These are phyloP conservation scores for Netelia fuscicornis DNA, from an alignment of 2,888 invertebrate genomes.

Conservation along the genomic window DNA sequence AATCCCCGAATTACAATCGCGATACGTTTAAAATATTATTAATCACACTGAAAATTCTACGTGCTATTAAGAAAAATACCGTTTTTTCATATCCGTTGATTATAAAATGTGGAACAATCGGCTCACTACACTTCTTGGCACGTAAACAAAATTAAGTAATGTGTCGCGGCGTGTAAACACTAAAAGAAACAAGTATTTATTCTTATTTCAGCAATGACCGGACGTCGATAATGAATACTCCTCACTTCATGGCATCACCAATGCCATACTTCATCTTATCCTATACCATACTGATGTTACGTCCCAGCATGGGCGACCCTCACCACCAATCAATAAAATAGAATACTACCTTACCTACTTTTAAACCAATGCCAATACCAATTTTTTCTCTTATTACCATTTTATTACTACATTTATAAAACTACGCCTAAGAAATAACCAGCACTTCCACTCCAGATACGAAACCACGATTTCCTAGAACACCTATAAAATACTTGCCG, in stretches of 20 bases:
- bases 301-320: no score
- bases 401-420: no score
- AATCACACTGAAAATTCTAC: neutral
- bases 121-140: neutral
- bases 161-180: neutral
- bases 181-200: no score
- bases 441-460: no score
- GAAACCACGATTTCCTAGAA: no score
- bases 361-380: no score
- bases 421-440: no score
- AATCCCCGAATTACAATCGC: neutral
- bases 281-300: no score
- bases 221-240: neutral
- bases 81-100: neutral
- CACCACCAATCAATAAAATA: no score
- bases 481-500: no score
- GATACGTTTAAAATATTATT: neutral
- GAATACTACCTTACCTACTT: no score
- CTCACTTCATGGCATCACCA: slow-evolving; percentile 14
- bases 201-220: neutral
- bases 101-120: neutral
- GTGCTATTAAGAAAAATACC: neutral
- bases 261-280: neutral
- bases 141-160: neutral
- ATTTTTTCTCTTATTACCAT: no score